These are phyloP conservation scores for Acanthosoma haemorrhoidale DNA, from an alignment of 2,888 invertebrate species.

Conservation along the genomic window DNA sequence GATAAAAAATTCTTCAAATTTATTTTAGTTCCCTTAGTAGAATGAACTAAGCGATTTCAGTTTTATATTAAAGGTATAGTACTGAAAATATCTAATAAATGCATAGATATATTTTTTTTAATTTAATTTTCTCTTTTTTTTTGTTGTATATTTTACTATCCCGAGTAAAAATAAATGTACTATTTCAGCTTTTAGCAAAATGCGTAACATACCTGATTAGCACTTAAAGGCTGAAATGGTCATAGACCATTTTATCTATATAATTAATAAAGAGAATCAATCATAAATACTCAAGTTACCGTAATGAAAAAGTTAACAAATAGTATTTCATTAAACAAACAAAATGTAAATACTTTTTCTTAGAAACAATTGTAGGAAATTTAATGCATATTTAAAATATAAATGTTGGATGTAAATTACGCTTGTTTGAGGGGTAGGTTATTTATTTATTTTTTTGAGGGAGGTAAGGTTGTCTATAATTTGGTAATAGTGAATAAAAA, in stretches of 20 bases:
- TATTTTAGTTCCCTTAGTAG: too few relatives aligned
- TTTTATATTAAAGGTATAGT: conserved; percentile 5
- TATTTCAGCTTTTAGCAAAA: conserved; percentile 9
- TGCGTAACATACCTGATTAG: background rate
- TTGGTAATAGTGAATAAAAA: background rate
- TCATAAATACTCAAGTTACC: too few relatives aligned
- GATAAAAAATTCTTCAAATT: too few relatives aligned
- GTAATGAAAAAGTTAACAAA: too few relatives aligned
- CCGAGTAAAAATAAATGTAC: background rate
- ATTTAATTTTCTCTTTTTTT: background rate
- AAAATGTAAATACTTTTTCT: too few relatives aligned
- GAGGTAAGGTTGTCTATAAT: background rate
- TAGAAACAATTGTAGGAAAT: too few relatives aligned
- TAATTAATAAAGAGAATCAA: too few relatives aligned
- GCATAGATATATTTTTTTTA: background rate
- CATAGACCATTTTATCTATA: too few relatives aligned
- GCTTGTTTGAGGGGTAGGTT: too few relatives aligned
- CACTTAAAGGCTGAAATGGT: background rate
- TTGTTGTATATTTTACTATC: background rate
- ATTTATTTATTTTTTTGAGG: background rate
- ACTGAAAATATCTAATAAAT: background rate
- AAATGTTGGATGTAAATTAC: too few relatives aligned
- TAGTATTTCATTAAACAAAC: too few relatives aligned
- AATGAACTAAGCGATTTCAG: background rate
- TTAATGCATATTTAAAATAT: too few relatives aligned